These are phyloP conservation scores for Dasyornis broadbenti DNA, from an alignment of 2,113 vertebrate genomes.

Conservation along the genomic window DNA sequence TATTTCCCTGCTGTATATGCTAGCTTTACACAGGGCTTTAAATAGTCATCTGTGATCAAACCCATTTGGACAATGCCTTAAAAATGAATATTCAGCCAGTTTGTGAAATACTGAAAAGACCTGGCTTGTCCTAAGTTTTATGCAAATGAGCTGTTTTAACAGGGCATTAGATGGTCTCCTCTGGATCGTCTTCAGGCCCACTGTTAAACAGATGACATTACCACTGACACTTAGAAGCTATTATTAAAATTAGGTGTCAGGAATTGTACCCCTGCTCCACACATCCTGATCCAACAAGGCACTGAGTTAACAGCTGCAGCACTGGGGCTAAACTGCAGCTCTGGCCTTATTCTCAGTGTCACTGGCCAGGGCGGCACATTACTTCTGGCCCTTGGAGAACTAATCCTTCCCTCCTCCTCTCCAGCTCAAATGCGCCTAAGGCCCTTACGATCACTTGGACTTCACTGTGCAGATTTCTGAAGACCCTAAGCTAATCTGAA, in stretches of 20 bases:
- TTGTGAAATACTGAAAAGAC: constrained; percentile 17
- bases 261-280: neutral
- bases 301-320: neutral
- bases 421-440: neutral
- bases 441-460: neutral
- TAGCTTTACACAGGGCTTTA: neutral
- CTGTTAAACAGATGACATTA: constrained; percentile 42
- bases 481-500: neutral
- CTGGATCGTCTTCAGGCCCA: constrained; percentile 20
- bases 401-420: neutral
- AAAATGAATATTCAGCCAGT: constrained; percentile 24
- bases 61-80: constrained; percentile 22
- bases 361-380: neutral
- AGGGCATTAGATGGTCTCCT: constrained; percentile 17
- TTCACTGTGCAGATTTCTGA: neutral
- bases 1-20: neutral
- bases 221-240: constrained; percentile 52
- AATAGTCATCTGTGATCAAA: constrained; percentile 14
- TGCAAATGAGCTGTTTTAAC: constrained; percentile 46
- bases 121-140: constrained; percentile 38
- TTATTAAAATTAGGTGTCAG: constrained; percentile 59
- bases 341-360: constrained; percentile 46
- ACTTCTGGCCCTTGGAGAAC: neutral
- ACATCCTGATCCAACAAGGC: neutral
- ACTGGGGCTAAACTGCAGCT: neutral